Evolutionary conservation across 1,140 invertebrate species (phyloP).

Genomic region (Leptinotarsa undecemlineata): DNA sequence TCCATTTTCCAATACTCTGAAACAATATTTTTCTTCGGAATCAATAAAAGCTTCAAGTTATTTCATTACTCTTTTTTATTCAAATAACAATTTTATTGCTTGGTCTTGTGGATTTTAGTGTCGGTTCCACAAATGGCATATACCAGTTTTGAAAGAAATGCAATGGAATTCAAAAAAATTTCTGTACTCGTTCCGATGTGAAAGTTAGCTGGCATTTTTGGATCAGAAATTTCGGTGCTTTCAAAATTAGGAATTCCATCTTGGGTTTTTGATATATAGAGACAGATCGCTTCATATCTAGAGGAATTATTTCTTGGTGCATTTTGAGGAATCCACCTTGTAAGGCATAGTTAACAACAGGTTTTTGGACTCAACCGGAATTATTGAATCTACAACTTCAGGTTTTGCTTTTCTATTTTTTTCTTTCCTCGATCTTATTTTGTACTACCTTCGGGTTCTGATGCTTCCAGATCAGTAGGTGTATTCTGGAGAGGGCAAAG

Average conservation of each 20-base stretch:
- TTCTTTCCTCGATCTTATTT: conserved; percentile 29
- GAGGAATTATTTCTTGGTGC: conserved; percentile 53
- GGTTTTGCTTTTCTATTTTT: conserved; percentile 30
- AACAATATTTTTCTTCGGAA: no score
- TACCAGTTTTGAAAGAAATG: conserved; percentile 49
- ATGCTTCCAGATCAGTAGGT: conserved; percentile 35
- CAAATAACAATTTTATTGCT: no score
- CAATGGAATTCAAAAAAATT: conserved; percentile 61
- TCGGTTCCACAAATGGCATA: no score
- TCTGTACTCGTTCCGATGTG: conserved; percentile 64
- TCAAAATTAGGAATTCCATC: conserved; percentile 62
- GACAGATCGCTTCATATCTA: conserved; percentile 61
- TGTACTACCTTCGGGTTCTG: conserved; percentile 1
- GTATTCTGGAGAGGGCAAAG: conserved; percentile 37
- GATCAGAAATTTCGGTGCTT: conserved; percentile 57
- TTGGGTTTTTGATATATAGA: conserved; percentile 69
- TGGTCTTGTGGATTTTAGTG: no score
- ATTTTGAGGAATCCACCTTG: conserved; percentile 68
- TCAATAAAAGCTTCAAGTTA: no score
- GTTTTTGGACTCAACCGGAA: not conserved
- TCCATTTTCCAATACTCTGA: no score
- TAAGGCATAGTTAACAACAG: conserved; percentile 65
- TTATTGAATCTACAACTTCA: conserved; percentile 11
- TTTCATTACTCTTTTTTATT: no score
- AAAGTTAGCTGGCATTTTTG: conserved; percentile 67